Percentiles rank a stretch among this genome's conserved stretches.
Evolutionary conservation across 2,888 invertebrate species (phyloP).

Genomic region (Aphelenchoides bicaudatus): DNA sequence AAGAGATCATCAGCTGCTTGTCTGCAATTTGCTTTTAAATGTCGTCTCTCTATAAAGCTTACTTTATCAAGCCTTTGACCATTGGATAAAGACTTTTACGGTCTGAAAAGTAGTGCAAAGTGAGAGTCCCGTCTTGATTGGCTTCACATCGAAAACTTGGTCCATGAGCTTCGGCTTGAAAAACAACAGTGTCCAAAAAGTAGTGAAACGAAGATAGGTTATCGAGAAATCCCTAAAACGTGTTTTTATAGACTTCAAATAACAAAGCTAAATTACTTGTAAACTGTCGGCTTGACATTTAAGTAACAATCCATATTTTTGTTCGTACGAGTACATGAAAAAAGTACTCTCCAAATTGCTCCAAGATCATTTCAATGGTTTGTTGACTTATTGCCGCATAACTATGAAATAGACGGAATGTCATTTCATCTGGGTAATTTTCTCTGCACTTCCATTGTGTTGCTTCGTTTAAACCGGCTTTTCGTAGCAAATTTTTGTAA

Average conservation of each 20-base stretch:
- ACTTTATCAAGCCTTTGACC: slow-evolving; percentile 49
- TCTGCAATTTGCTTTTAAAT: no score
- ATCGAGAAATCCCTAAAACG: slow-evolving; percentile 53
- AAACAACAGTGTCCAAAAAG: slow-evolving; percentile 54
- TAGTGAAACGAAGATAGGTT: slow-evolving; percentile 56
- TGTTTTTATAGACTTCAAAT: no score
- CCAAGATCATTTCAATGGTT: slow-evolving; percentile 49
- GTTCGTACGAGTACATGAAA: slow-evolving; percentile 48
- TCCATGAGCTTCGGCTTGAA: slow-evolving; percentile 50
- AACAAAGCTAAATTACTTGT: no score
- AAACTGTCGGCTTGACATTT: slow-evolving; percentile 49
- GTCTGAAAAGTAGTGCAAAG: slow-evolving; percentile 49
- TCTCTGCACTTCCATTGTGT: slow-evolving; percentile 42
- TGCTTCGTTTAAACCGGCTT: slow-evolving; percentile 43
- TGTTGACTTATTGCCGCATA: slow-evolving; percentile 43
- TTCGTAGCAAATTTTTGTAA: slow-evolving; percentile 44
- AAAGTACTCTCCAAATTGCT: slow-evolving; percentile 50
- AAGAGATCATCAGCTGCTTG: slow-evolving; percentile 40
- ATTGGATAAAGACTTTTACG: slow-evolving; percentile 48
- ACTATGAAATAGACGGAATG: slow-evolving; percentile 46
- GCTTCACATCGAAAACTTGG: slow-evolving; percentile 44
- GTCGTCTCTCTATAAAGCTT: no score
- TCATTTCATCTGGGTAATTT: slow-evolving; percentile 51
- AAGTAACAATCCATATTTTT: slow-evolving; percentile 52
- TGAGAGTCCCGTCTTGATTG: slow-evolving; percentile 30